phyloP scores from a whole-genome alignment of 2,888 invertebrate genomes.

The Coenonympha arcania region DNA sequence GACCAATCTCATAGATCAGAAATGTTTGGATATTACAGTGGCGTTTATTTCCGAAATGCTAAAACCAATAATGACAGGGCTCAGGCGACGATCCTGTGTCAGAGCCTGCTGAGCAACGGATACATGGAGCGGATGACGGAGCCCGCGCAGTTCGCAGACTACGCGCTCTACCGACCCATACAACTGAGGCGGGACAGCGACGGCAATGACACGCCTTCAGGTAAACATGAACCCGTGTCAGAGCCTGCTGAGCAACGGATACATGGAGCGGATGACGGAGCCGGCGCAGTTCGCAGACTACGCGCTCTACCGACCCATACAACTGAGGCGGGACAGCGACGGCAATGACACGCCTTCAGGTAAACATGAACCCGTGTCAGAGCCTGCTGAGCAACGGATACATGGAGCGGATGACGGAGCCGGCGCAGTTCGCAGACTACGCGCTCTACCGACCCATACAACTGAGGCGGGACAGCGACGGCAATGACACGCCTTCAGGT shows the following conservation, averaged over 20 bases:
- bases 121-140: slow-evolving; percentile 80
- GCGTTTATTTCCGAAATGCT: background rate
- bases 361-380: slow-evolving; percentile 63
- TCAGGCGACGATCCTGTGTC: slow-evolving; percentile 85
- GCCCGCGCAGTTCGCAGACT: slow-evolving; percentile 75
- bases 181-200: slow-evolving; percentile 27
- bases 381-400: no score
- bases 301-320: slow-evolving; percentile 70
- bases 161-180: slow-evolving; percentile 73
- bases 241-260: slow-evolving; percentile 76
- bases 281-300: slow-evolving; percentile 76
- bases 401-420: slow-evolving; percentile 78
- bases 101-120: slow-evolving; percentile 82
- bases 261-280: slow-evolving; percentile 79
- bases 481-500: slow-evolving; percentile 5
- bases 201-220: background rate
- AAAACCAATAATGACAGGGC: slow-evolving; percentile 67
- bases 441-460: slow-evolving; percentile 69
- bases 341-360: slow-evolving; percentile 2
- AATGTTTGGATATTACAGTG: background rate
- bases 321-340: slow-evolving; percentile 26
- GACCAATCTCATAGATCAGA: background rate
- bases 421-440: slow-evolving; percentile 76
- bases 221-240: slow-evolving; percentile 36
- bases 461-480: slow-evolving; percentile 26